Evolutionary conservation across 2,888 invertebrate genomes (phyloP), one percentile per base, ranked within the genome.

Genomic region (Cataglyphis cursor): DNA sequence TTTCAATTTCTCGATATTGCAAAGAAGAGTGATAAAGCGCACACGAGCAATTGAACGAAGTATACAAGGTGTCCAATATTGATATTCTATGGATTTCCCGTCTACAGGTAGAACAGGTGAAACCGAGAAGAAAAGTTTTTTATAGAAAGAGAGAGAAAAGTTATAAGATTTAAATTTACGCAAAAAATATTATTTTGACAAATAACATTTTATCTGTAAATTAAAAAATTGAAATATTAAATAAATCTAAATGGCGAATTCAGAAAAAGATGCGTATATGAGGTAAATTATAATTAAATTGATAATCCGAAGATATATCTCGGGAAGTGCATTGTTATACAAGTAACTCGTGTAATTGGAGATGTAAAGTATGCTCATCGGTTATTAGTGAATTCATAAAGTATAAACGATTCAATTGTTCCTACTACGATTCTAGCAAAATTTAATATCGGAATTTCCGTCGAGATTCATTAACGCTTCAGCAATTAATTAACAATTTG

Each of bases 301-400:
- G 35, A 70, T 44, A 78, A 44, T 44, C 24, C 18, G 41, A 24
- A 31, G 31, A 59, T 38, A 70, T 59, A 1, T 35, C 15, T 41
- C 57, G 41, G 21, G 6, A 31, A 31, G 21, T 0, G 21, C n/a
- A 21, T 62, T 41, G 35, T 21, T 10, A 54, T 24, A 51, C 59
- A 70, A 78, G 31, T 70, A 54, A 59, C 21, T 78, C 31, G 59
- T 66, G 31, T 64, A 78, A 78, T 70, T 70, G 31, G 59, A 41
- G 18, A 78, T 70, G 51, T 59, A 59, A 78, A 78, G 57, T 31
- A 41, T 38, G 24, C 15, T 54, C 38, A 38, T 38, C 57, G 44
- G 18, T 70, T 66, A 76, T 78, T 70, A 28, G 59, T 21, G 44
- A 78, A 44, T 78, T 21, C 57, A 57, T 68, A 59, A 66, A 41